Evolutionary conservation across 2,797 vertebrate genomes (phyloP).

Genomic region (Otolemur crassicaudatus): DNA sequence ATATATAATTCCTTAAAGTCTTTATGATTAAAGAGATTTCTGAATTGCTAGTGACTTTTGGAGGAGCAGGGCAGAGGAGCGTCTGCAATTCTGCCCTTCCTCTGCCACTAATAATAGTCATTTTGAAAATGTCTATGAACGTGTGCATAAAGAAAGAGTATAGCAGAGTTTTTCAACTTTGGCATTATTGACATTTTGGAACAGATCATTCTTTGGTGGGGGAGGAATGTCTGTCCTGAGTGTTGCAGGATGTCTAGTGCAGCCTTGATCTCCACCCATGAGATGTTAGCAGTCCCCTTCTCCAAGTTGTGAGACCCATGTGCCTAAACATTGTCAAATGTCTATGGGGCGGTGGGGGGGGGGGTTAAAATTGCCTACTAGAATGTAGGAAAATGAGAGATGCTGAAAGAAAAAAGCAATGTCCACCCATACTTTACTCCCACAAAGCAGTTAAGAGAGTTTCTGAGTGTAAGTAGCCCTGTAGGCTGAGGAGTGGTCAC

Average conservation of each 20-base stretch:
- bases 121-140: background rate
- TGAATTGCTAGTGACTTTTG: conserved; percentile 48
- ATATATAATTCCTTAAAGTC: conserved; percentile 56
- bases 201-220: background rate
- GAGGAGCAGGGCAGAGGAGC: background rate
- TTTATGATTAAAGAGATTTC: conserved; percentile 60
- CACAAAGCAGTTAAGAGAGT: background rate
- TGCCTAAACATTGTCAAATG: background rate
- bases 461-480: background rate
- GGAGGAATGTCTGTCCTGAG: background rate
- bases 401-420: conserved; percentile 6
- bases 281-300: background rate
- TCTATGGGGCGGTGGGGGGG: background rate
- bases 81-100: conserved; percentile 27
- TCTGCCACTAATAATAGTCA: background rate
- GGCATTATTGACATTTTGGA: background rate
- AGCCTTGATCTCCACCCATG: background rate
- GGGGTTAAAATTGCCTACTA: background rate
- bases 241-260: background rate
- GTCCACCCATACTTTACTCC: background rate
- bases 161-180: background rate
- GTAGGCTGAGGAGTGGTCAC: background rate
- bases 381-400: conserved; percentile 20
- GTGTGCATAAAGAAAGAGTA: conserved; percentile 2
- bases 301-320: background rate